Evolutionary conservation across 2,888 invertebrate genomes (phyloP).

Genomic region (Sminthurinus aureus): DNA sequence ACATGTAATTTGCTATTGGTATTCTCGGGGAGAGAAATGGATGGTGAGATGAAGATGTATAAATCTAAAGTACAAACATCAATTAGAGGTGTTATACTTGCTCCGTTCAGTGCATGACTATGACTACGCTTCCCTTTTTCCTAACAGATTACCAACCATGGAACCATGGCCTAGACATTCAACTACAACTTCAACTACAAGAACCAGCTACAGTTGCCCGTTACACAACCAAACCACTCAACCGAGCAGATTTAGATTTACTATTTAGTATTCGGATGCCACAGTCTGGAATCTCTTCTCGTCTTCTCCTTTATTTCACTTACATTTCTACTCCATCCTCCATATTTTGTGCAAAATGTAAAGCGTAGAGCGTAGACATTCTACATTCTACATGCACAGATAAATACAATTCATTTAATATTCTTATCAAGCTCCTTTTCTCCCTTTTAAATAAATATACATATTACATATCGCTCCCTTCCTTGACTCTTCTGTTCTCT

Average conservation of each 20-base stretch:
- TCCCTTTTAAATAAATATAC: no score
- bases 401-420: neutral
- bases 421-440: neutral
- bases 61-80: conserved; percentile 36
- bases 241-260: conserved; percentile 11
- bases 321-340: neutral
- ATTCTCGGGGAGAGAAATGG: neutral
- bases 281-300: neutral
- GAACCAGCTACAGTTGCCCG: no score
- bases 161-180: no score
- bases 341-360: no score
- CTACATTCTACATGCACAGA: neutral
- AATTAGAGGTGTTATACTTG: conserved; percentile 30
- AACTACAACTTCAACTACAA: no score
- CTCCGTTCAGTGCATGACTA: neutral
- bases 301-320: neutral
- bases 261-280: conserved; percentile 29
- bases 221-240: no score
- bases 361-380: no score
- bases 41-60: neutral
- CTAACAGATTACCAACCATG: conserved; percentile 28
- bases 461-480: neutral
- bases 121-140: conserved; percentile 2
- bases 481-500: neutral
- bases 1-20: neutral